Evolutionary conservation across 2,888 invertebrate genomes (phyloP), one percentile per base, ranked within the genome.

Genomic region (Keiferia lycopersicella): DNA sequence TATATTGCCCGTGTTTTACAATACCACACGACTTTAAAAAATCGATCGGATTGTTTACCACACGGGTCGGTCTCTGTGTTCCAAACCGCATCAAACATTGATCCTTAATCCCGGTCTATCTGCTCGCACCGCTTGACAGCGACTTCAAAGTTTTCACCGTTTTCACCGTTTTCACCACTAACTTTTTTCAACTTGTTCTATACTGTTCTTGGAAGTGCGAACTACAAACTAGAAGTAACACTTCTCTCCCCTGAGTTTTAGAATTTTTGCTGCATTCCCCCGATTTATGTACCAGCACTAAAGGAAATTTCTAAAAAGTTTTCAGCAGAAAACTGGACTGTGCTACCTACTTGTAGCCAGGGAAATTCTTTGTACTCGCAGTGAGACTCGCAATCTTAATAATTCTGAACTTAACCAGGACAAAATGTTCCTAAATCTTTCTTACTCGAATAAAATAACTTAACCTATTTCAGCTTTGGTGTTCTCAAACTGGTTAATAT

Each of bases 91-190:
- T 41, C 11, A 41, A 41, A 41, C 41, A 41, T 41, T n/a, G 41
- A 12, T n/a, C 41, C 14, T 41, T 41, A 41, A 41, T n/a, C n/a
- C 41, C 12, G 16, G 51, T 51, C 12, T 51, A 34, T 56, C 56
- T 26, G 30, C 34, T 34, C 0, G n/a, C 11, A 16, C 57, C 58
- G 10, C 58, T 38, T 39, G 58, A 58, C 58, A 58, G 18, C 39
- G 16, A 58, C 58, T 7, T 11, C 0, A 4, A 38, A 38, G 18
- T 58, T 20, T 39, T 39, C 16, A 62, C 56, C 57, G 66, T 67
- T 65, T 63, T n/a, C n/a, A n/a, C n/a, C n/a, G 18, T 58, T 20
- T 39, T 39, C 16, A 62, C 56, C 57, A 65, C 67, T 65, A 62
- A 39, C 39, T 58, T 58, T 58, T 58, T 58, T 38, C 16, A 39